Evolutionary conservation across 37 sponge, comb jelly and placozoan species (phyloP), one percentile per base, ranked within the genome.

Genomic region (Oscarella lobularis): DNA sequence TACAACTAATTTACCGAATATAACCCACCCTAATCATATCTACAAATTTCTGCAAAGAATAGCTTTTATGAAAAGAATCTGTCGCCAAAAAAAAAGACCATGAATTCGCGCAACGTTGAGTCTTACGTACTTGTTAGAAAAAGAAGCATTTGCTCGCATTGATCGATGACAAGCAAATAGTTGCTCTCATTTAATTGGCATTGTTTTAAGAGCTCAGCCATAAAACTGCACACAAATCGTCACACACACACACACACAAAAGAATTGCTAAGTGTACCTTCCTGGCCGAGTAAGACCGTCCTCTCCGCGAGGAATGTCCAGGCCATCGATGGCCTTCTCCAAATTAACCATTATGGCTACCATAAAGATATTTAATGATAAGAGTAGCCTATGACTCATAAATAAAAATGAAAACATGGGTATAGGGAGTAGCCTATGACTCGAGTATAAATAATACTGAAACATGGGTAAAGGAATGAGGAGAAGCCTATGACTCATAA

Each of bases 181-280:
- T 4, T 68, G 6, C 6, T 20, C 6, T 32, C 29, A 32, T 4
- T 68, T 5, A 68, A 5, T 4, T 14, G 29, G 33, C 71, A 68
- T 20, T 4, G 35, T 30, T 30, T 4, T 4, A 68, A 20, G 31
- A 68, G 6, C 29, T 68, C 71, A 4, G 6, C 5, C 6, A 68
- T 68, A 14, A 68, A 68, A 68, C 71, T 68, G 60, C 60, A 48
- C 60, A 48, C 60, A 68, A 14, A 68, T 4, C 71, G 33, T 68
- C 6, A 4, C 6, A 14, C 71, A 68, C 29, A 68, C 31, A 68
- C 6, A 68, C 6, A 14, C 5, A 14, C 29, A 5, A 14, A 5
- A 68, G 6, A 34, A 5, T 68, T 4, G 71, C 6, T 68, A 4
- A 32, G 33, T 20, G 71, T 68, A 68, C 71, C 71, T 14, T 4